Conservation (phyloP, 37 sponge, comb jelly and placozoan genomes). For the Amphimedon queenslandica region DNA sequence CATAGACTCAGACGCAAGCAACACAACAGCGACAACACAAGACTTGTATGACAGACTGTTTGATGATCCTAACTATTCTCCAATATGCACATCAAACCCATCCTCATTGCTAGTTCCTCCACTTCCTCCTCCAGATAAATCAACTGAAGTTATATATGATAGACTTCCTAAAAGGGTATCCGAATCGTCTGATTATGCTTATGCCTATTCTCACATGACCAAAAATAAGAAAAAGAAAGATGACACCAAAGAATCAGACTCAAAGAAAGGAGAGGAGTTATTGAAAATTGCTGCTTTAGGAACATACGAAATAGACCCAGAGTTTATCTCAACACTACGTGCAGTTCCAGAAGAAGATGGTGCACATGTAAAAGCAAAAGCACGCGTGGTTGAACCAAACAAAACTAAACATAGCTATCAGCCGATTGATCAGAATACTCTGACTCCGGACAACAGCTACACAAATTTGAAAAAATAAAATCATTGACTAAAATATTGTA, state of each 20-base stretch:
- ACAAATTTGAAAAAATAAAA: background rate
- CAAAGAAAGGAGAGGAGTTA: background rate
- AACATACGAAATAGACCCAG: background rate
- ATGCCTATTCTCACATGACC: background rate
- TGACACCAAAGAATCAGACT: background rate
- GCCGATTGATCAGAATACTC: background rate
- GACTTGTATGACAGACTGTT: background rate
- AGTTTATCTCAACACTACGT: background rate
- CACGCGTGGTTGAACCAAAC: background rate
- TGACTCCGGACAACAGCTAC: background rate
- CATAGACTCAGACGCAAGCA: background rate
- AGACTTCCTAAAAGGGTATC: background rate
- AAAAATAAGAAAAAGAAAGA: background rate
- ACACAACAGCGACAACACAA: background rate
- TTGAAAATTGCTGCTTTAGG: background rate
- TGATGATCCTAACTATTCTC: background rate
- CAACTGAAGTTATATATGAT: background rate
- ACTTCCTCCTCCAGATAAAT: background rate
- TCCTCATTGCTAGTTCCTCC: background rate
- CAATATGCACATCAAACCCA: background rate
- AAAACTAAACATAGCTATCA: background rate
- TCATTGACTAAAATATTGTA: too few relatives aligned
- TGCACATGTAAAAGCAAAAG: background rate
- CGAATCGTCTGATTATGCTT: background rate
- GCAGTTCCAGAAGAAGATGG: background rate